Percentiles rank a stretch among this genome's conserved stretches.
Conservation (phyloP, 2,797 vertebrate genomes). For the Notolepis coatsorum region DNA sequence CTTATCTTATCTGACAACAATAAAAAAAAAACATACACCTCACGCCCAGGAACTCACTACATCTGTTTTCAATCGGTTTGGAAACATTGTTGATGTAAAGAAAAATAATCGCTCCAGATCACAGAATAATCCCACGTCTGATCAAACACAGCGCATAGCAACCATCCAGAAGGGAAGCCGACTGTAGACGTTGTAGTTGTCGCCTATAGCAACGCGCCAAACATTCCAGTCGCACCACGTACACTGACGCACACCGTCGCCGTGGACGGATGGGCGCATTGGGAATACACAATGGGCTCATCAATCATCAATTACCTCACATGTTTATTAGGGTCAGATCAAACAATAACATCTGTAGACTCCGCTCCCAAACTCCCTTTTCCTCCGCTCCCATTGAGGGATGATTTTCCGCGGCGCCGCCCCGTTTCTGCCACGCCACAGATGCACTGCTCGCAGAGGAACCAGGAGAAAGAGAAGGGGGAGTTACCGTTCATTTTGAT, state of each 20-base stretch:
- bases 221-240: not conserved
- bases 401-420: conserved; percentile 69
- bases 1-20: too few relatives aligned
- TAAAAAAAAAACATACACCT: too few relatives aligned
- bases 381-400: conserved; percentile 60
- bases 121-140: too few relatives aligned
- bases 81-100: too few relatives aligned
- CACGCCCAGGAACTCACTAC: too few relatives aligned
- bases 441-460: conserved; percentile 48
- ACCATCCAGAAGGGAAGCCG: too few relatives aligned
- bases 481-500: conserved; percentile 12
- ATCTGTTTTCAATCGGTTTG: too few relatives aligned
- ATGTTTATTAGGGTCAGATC: conserved; percentile 50
- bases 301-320: conserved; percentile 62
- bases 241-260: not conserved
- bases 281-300: conserved; percentile 42
- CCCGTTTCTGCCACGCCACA: conserved; percentile 59
- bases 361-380: conserved; percentile 47
- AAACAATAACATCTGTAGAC: conserved; percentile 42
- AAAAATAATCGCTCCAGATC: too few relatives aligned
- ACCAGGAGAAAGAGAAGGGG: conserved; percentile 12
- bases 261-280: conserved; percentile 3
- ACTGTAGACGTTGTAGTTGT: too few relatives aligned
- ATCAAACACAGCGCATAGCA: too few relatives aligned
- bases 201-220: too few relatives aligned